Evolutionary conservation across 2,113 vertebrate species (phyloP), one percentile per base, ranked within the genome.

Genomic region (Pelobates fuscus): DNA sequence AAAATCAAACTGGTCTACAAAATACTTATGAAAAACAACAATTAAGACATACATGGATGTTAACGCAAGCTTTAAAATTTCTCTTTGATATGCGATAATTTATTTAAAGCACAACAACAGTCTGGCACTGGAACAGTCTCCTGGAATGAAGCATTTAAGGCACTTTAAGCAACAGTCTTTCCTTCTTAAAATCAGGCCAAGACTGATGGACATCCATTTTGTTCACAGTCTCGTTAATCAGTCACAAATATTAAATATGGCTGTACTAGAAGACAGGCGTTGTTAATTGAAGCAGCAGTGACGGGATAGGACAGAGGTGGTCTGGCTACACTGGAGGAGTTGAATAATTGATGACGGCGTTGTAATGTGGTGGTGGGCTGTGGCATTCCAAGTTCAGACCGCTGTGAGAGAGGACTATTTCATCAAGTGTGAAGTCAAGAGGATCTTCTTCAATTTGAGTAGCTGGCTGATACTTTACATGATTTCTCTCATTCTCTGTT

Each of bases 321-420:
- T 44, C 25, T 5, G 27, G 7, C 79, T 92, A 97, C 80, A 96
- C 92, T 0, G 93, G 94, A 0, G 94, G 94, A 43, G 92, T 86
- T 0, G 93, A 95, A 88, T 95, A 97, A 81, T 95, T 94, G 69
- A 97, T 81, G 80, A 98, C 94, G 0, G 91, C 91, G 85, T 95
- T 95, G 87, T 97, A 97, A 84, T 98, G 93, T 0, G 95, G 95
- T 0, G 95, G 95, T 0, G 95, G 95, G 86, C 95, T 98, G 88
- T 98, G 95, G 80, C 95, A 95, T 71, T 96, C 95, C 71, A 97
- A 86, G 79, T 49, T 89, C 1, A 85, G 85, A 67, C 95, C 94
- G 86, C 96, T 86, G 0, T 87, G 83, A 0, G 90, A 82, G 20
- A 88, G 85, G 2, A 91, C 86, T 0, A 93, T 91, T 67, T 96